Percentiles rank a stretch among this genome's conserved stretches.
Evolutionary conservation across 1,140 invertebrate genomes (phyloP).

Genomic region (Cepaea nemoralis): DNA sequence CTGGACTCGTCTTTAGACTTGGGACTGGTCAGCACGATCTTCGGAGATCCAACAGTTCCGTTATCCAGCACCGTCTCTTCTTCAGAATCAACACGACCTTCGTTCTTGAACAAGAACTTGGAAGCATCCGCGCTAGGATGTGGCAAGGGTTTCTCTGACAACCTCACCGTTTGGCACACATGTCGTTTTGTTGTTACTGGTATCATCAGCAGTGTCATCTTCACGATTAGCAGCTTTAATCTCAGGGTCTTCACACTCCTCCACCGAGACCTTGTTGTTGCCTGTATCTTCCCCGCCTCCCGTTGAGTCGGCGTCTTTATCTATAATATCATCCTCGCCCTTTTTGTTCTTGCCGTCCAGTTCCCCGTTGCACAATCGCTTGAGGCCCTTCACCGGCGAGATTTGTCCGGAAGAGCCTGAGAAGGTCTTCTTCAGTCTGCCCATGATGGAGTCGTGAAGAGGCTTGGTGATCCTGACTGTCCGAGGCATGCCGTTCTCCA

Average conservation of each 20-base stretch:
- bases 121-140: conserved; percentile 22
- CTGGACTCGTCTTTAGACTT: conserved; percentile 27
- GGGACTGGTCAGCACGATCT: conserved; percentile 48
- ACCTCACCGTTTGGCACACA: not conserved
- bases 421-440: conserved; percentile 52
- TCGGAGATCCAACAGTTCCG: conserved; percentile 45
- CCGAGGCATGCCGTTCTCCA: conserved; percentile 58
- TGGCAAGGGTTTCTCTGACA: not conserved
- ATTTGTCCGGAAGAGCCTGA: conserved; percentile 43
- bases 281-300: not conserved
- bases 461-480: conserved; percentile 63
- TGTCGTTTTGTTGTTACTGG: not conserved
- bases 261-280: conserved; percentile 20
- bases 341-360: conserved; percentile 8
- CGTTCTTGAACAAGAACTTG: conserved; percentile 1
- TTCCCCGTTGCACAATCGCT: conserved; percentile 43
- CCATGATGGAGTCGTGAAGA: conserved; percentile 57
- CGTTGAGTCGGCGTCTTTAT: not conserved
- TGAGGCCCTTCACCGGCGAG: conserved; percentile 44
- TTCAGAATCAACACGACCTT: conserved; percentile 15
- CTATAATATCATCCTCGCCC: not conserved
- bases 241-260: not conserved
- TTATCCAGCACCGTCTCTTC: conserved; percentile 50
- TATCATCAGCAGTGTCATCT: not conserved
- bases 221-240: not conserved